Evolutionary conservation across 2,797 vertebrate species (phyloP).

Genomic region (Mycteria americana): DNA sequence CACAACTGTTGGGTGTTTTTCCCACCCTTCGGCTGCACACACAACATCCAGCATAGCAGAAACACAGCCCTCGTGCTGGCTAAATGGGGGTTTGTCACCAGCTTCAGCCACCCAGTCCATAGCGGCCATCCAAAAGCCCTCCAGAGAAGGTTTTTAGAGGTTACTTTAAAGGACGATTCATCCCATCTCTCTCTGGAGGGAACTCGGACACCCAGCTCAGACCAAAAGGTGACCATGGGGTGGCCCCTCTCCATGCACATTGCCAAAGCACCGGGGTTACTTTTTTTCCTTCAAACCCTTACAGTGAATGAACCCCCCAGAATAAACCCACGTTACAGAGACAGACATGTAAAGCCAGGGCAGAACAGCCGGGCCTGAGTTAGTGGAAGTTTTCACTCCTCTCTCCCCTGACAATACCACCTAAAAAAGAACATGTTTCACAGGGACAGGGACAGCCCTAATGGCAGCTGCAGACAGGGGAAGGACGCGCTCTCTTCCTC

Average conservation of each 20-base stretch:
- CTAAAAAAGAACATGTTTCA: neutral
- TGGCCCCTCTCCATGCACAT: accelerated
- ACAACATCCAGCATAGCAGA: neutral
- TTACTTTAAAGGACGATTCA: neutral
- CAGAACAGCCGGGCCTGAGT: neutral
- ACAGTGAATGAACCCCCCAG: neutral
- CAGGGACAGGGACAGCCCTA: neutral
- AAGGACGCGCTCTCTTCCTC: neutral
- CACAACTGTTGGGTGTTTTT: neutral
- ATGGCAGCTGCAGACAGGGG: neutral
- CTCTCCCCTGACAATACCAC: neutral
- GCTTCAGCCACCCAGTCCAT: neutral
- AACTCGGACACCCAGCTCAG: neutral
- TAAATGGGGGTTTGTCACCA: too few species aligned
- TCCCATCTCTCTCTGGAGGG: neutral
- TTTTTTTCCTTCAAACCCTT: neutral
- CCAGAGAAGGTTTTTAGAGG: too few species aligned
- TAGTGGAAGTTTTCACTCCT: neutral
- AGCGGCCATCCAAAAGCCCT: neutral
- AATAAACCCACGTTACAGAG: neutral
- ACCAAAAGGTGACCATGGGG: accelerated
- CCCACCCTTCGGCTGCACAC: too few species aligned
- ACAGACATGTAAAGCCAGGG: accelerated
- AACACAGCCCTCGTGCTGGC: neutral
- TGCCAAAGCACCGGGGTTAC: neutral